Percentiles rank a stretch among this genome's conserved stretches.
Conservation (phyloP, 1,140 invertebrate species). For the Megathymus violae region DNA sequence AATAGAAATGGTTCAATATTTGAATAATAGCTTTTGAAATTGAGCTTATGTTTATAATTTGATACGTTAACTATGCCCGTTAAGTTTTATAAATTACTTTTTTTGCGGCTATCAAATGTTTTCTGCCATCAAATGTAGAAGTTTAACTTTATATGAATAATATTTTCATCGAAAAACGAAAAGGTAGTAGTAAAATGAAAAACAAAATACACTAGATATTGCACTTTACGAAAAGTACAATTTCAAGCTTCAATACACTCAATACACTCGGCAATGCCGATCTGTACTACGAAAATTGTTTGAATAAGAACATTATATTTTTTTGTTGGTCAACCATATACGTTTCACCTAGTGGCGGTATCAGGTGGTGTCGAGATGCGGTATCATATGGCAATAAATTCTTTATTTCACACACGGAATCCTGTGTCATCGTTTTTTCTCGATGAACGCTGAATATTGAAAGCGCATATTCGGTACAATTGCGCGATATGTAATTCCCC, state of each 20-base stretch:
- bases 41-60: too few relatives aligned
- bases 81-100: not conserved
- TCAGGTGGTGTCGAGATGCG: slow-evolving; percentile 15
- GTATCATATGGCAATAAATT: slow-evolving; percentile 33
- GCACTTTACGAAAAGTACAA: slow-evolving; percentile 13
- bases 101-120: slow-evolving; percentile 3
- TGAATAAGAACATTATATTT: slow-evolving; percentile 9
- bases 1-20: too few relatives aligned
- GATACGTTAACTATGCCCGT: not conserved
- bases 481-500: slow-evolving; percentile 12
- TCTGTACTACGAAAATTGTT: not conserved
- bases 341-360: slow-evolving; percentile 15
- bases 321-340: slow-evolving; percentile 20
- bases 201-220: slow-evolving; percentile 10
- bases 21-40: too few relatives aligned
- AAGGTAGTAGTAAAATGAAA: not conserved
- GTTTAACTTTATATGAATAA: not conserved
- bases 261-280: slow-evolving; percentile 1
- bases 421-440: slow-evolving; percentile 14
- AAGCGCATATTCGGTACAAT: slow-evolving; percentile 24
- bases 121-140: not conserved
- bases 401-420: slow-evolving; percentile 5
- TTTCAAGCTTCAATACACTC: slow-evolving; percentile 2
- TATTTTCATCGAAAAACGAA: slow-evolving; percentile 15
- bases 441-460: slow-evolving; percentile 34